phyloP scores from a whole-genome alignment of 35 echinoderm and acorn worm species.

The Apostichopus californicus region DNA sequence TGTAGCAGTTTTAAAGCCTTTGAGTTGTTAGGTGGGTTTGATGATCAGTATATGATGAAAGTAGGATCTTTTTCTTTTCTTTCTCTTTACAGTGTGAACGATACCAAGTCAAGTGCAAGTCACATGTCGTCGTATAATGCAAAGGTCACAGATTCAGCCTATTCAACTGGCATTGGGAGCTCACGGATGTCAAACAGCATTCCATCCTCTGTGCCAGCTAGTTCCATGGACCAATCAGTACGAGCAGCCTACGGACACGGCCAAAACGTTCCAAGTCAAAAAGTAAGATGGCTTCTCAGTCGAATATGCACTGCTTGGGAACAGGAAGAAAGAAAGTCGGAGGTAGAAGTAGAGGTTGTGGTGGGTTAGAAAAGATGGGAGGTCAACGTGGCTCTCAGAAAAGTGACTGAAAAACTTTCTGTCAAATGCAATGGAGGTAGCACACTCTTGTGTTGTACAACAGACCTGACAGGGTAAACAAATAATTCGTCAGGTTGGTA shows the following conservation, averaged over 20 bases:
- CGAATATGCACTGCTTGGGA: too few relatives aligned
- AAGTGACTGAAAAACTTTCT: too few relatives aligned
- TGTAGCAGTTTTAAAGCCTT: too few relatives aligned
- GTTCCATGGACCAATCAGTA: conserved; percentile 60
- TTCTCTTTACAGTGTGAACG: conserved; percentile 19
- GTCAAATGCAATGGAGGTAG: too few relatives aligned
- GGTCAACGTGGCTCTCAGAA: too few relatives aligned
- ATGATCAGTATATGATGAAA: not conserved
- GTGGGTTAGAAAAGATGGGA: too few relatives aligned
- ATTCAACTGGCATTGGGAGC: conserved; percentile 47
- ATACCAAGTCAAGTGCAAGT: conserved; percentile 45
- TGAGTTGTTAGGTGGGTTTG: too few relatives aligned
- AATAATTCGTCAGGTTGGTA: too few relatives aligned
- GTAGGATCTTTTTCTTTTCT: not conserved
- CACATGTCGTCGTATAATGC: conserved; percentile 70
- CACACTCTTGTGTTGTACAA: too few relatives aligned
- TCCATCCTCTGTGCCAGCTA: conserved; percentile 44
- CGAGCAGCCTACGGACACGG: conserved; percentile 50
- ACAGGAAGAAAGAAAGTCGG: too few relatives aligned
- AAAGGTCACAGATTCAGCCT: conserved; percentile 52
- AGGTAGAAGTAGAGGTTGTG: too few relatives aligned
- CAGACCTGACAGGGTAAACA: too few relatives aligned
- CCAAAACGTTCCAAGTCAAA: conserved; percentile 43
- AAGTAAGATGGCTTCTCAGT: not conserved
- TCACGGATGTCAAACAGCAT: conserved; percentile 36